Evolutionary conservation across 1,140 invertebrate genomes (phyloP), one percentile per base, ranked within the genome.

Genomic region (Ericerus pela): DNA sequence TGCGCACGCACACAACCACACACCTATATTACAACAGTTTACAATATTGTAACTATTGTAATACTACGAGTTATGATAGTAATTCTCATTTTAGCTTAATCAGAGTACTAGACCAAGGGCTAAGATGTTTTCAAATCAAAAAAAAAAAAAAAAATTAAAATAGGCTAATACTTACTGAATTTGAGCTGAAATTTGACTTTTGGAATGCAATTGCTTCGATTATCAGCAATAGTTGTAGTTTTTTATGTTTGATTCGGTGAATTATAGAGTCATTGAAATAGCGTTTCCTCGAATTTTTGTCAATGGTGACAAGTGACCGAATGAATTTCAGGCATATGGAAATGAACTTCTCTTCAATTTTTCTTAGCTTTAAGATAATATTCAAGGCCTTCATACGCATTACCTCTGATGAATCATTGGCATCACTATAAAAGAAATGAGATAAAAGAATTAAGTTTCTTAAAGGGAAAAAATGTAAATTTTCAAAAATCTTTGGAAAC

Each of bases 211-310:
- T 29, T 58, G 66, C 65, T 55, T 69, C 64, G 22, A 76, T 58
- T 18, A 77, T 43, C n/a, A 77, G 58, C n/a, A 78, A 55, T 18
- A 62, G 55, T 62, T 78, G 75, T 60, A 74, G 69, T 41, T 73
- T 62, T 62, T 75, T 64, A 43, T 75, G 67, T 56, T 73, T 75
- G 8, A 69, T 29, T 59, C 73, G 66, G 59, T 79, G 77, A 16
- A 69, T 60, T 8, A 69, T 60, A 2, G 76, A 78, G 62, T 77
- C 69, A 29, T 64, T 67, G 62, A 73, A 78, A 59, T 77, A 74
- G 54, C 75, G 64, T 43, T 69, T 72, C 43, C 63, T 63, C 14
- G 63, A 56, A 54, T 62, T 33, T 60, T 55, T 47, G 65, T 55
- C 57, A 65, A 27, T 12, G 58, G 51, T 20, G 53, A 62, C 28